Evolutionary conservation across 2,113 vertebrate genomes (phyloP), one percentile per base, ranked within the genome.

Genomic region (Equus przewalskii): DNA sequence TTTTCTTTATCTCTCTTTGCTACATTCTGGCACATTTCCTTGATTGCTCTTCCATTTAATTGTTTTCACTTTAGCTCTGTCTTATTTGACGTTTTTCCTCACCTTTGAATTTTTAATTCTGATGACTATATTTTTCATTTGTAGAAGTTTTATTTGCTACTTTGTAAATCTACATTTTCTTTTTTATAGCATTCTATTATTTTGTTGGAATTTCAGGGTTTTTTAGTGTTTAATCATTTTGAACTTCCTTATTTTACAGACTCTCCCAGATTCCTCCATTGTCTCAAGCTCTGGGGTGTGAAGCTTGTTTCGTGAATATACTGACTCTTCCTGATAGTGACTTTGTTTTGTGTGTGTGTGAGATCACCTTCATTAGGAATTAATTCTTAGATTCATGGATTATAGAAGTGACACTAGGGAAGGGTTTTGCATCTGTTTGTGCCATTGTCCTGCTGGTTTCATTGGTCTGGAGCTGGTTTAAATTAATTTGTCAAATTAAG

Each of bases 1-100:
- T 72, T 78, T 65, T 85, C 82, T 83, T 81, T 79, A 36, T 65
- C 36, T 90, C 6, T 87, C 49, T 91, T 58, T 96, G 81, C 62
- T 44, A 21, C 87, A 9, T 67, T 85, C 51, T 67, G 69, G 83
- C 33, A 41, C 33, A 16, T 41, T 67, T 64, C 30, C 75, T 73
- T 56, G 11, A 30, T 67, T 81, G 72, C 36, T 60, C 80, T 44
- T 28, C 44, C 28, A 28, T 58, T 70, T 12, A 3, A 14, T 79
- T 80, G 58, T 83, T 70, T 89, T 69, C 36, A 28, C 22, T 49
- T 73, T 84, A 79, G 72, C 46, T 94, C 79, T 96, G 46, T 62
- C 62, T 76, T 72, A 46, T 41, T 44, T 83, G 62, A 26, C 70
- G 30, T 58, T 86, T 82, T 6, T 30, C 36, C 22, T 96, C 58